Conservation (phyloP, 2,797 vertebrate species). For the Argyrosomus regius region DNA sequence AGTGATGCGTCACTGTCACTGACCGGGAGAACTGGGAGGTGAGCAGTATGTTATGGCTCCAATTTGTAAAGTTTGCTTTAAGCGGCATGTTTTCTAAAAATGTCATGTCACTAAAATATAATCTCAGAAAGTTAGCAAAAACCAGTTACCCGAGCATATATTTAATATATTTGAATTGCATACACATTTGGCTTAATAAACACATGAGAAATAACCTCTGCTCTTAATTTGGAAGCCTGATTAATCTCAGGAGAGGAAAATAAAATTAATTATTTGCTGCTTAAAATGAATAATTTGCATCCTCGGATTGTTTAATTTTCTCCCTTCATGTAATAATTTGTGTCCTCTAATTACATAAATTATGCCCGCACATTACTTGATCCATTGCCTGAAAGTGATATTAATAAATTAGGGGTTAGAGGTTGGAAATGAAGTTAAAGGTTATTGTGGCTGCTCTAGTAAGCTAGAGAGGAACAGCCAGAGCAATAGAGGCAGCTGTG, state of each 20-base stretch:
- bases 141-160: neutral
- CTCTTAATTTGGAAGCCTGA: neutral
- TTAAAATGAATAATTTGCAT: neutral
- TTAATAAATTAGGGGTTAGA: too few species aligned
- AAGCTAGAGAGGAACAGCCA: neutral
- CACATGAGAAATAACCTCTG: neutral
- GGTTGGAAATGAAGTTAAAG: neutral
- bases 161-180: neutral
- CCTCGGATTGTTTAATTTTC: neutral
- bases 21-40: slow-evolving; percentile 26
- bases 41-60: neutral
- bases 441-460: neutral
- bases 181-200: neutral
- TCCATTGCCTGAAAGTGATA: neutral
- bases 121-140: neutral
- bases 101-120: neutral
- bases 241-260: neutral
- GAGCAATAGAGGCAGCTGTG: neutral
- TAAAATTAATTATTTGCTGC: neutral
- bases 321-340: neutral
- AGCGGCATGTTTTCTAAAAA: neutral
- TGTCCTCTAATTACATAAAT: neutral
- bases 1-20: slow-evolving; percentile 33
- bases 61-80: slow-evolving; percentile 13
- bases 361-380: neutral